A percentile compares a stretch with the other conserved stretches of the same genome.
Evolutionary conservation across 2,888 invertebrate genomes (phyloP).

Genomic region (Chaetogeoica ovagalla): DNA sequence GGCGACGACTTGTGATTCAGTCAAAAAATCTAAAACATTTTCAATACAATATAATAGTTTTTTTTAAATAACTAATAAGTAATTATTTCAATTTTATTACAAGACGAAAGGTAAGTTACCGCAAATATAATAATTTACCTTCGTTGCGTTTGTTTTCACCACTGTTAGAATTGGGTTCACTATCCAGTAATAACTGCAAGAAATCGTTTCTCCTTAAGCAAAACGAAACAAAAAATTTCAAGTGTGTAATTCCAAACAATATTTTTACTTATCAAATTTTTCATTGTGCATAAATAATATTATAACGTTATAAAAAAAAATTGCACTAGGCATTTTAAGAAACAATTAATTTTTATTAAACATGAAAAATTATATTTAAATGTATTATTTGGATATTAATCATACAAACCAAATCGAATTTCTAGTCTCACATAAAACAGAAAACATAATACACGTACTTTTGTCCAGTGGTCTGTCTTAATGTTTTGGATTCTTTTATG

Average conservation of each 20-base stretch:
- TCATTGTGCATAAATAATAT: not conserved
- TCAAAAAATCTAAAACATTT: conserved; percentile 57
- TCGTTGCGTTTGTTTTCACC: conserved; percentile 27
- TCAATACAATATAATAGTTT: not conserved
- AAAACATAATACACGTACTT: conserved; percentile 58
- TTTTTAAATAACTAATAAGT: not conserved
- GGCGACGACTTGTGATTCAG: conserved; percentile 64
- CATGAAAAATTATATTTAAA: too few relatives aligned
- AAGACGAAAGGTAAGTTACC: too few relatives aligned
- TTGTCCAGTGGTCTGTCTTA: conserved; percentile 54
- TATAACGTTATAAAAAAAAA: not conserved
- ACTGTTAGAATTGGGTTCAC: conserved; percentile 49
- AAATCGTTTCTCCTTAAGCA: conserved; percentile 55
- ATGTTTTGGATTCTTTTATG: conserved; percentile 55
- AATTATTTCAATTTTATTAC: not conserved
- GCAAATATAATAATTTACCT: conserved; percentile 29
- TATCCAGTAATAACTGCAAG: conserved; percentile 55
- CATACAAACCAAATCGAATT: too few relatives aligned
- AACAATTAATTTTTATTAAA: too few relatives aligned
- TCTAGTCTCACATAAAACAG: not conserved
- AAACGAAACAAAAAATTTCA: conserved; percentile 7
- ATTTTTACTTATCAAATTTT: not conserved
- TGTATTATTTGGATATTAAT: too few relatives aligned
- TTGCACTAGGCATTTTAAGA: too few relatives aligned
- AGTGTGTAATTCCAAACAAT: not conserved